phyloP scores from a whole-genome alignment of 2,797 vertebrate genomes.

The Acridotheres tristis region DNA sequence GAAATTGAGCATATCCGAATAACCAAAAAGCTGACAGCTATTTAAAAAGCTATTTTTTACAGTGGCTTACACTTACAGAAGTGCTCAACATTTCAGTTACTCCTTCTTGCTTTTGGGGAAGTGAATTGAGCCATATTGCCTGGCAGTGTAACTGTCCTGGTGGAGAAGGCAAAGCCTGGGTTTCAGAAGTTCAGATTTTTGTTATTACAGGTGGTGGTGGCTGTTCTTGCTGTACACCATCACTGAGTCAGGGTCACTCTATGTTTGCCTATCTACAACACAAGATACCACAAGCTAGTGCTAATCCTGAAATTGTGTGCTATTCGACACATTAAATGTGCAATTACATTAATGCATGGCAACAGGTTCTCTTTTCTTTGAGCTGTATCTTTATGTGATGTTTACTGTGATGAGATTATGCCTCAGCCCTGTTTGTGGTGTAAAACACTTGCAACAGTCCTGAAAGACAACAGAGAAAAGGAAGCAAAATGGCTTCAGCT shows the following conservation, averaged over 20 bases:
- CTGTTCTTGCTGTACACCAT: background rate
- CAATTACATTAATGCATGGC: background rate
- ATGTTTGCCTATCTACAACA: background rate
- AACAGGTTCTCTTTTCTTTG: background rate
- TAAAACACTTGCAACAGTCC: background rate
- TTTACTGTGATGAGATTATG: background rate
- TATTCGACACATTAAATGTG: background rate
- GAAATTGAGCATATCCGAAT: background rate
- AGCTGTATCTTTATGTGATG: background rate
- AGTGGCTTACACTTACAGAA: background rate
- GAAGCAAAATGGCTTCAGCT: background rate
- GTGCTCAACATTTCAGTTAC: background rate
- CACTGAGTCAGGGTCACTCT: background rate
- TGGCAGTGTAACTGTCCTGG: background rate
- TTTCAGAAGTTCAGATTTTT: background rate
- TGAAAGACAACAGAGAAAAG: background rate
- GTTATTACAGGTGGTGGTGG: background rate
- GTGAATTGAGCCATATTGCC: background rate
- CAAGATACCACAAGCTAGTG: background rate
- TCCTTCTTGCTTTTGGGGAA: background rate
- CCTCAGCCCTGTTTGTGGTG: background rate
- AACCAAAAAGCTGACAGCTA: background rate
- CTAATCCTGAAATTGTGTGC: background rate
- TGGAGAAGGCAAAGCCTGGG: background rate
- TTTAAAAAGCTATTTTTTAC: background rate